Conservation (phyloP, 1,140 invertebrate species). For the Drosophila bipectinata region DNA sequence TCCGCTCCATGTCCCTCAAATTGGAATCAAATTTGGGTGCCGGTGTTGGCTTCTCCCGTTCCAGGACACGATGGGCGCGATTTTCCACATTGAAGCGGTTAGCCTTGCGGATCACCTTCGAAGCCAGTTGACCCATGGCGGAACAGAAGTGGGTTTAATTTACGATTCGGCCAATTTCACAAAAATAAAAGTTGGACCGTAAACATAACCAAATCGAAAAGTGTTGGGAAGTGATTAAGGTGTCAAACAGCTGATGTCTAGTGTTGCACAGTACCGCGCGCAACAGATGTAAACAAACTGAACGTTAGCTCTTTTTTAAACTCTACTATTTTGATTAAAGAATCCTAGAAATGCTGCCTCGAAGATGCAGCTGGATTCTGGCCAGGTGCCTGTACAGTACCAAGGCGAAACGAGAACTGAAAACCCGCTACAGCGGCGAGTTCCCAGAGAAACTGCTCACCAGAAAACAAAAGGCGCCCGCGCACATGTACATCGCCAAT, state of each 20-base stretch:
- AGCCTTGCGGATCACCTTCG: slow-evolving; percentile 84
- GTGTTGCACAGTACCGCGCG: slow-evolving; percentile 21
- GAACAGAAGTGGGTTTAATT: slow-evolving; percentile 13
- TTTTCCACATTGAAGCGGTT: slow-evolving; percentile 89
- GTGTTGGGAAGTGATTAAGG: slow-evolving; percentile 29
- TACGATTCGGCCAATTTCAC: slow-evolving; percentile 4
- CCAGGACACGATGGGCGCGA: slow-evolving; percentile 88
- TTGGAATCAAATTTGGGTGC: slow-evolving; percentile 87
- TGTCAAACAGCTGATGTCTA: slow-evolving; percentile 8
- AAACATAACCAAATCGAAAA: slow-evolving; percentile 67
- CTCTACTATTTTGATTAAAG: not conserved
- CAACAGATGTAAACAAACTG: slow-evolving; percentile 56
- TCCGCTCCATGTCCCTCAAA: slow-evolving; percentile 86
- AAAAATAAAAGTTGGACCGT: slow-evolving; percentile 23
- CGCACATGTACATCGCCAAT: slow-evolving; percentile 70
- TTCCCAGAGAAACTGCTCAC: slow-evolving; percentile 70
- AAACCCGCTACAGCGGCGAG: slow-evolving; percentile 59
- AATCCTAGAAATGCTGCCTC: slow-evolving; percentile 42
- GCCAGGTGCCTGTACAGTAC: slow-evolving; percentile 23
- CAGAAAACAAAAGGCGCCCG: slow-evolving; percentile 67
- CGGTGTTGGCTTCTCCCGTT: slow-evolving; percentile 87
- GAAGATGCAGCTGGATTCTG: slow-evolving; percentile 43
- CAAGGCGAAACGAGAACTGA: slow-evolving; percentile 48
- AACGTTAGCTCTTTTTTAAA: not conserved
- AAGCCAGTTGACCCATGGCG: slow-evolving; percentile 85